Percentiles rank a stretch among this genome's conserved stretches.
phyloP scores from a whole-genome alignment of 2,888 invertebrate species.

The Cinara cedri region DNA sequence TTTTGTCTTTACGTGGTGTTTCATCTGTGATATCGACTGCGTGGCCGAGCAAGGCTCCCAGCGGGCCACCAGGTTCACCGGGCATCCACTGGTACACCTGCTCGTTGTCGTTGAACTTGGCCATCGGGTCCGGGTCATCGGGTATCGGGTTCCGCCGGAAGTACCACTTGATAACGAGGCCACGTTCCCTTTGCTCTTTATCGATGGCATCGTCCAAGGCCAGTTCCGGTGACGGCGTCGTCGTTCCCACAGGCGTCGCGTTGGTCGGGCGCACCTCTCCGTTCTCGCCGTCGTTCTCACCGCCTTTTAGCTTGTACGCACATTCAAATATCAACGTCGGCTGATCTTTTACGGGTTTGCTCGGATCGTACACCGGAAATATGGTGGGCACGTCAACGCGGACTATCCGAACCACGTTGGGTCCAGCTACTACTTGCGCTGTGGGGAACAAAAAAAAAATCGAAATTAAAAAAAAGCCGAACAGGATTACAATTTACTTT shows the following conservation, averaged over 20 bases:
- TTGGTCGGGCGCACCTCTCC: not conserved
- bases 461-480: no score
- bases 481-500: no score
- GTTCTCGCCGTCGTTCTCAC: conserved; percentile 40
- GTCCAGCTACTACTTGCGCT: conserved; percentile 3
- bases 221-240: conserved; percentile 6
- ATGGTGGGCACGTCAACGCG: conserved; percentile 45
- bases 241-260: not conserved
- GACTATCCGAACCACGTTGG: conserved; percentile 28
- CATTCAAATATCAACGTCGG: conserved; percentile 30
- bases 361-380: conserved; percentile 16
- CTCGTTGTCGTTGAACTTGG: conserved; percentile 25
- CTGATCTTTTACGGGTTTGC: not conserved
- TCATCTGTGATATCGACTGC: conserved; percentile 17
- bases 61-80: conserved; percentile 11
- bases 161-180: conserved; percentile 50
- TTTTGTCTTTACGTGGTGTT: conserved; percentile 13
- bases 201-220: conserved; percentile 26
- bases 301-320: conserved; percentile 32
- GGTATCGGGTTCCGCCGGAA: conserved; percentile 26
- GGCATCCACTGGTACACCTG: conserved; percentile 53
- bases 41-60: conserved; percentile 11
- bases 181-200: conserved; percentile 12
- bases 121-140: conserved; percentile 9
- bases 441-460: not conserved